Conservation (phyloP, 2,113 vertebrate genomes). For the Coregonus clupeaformis region DNA sequence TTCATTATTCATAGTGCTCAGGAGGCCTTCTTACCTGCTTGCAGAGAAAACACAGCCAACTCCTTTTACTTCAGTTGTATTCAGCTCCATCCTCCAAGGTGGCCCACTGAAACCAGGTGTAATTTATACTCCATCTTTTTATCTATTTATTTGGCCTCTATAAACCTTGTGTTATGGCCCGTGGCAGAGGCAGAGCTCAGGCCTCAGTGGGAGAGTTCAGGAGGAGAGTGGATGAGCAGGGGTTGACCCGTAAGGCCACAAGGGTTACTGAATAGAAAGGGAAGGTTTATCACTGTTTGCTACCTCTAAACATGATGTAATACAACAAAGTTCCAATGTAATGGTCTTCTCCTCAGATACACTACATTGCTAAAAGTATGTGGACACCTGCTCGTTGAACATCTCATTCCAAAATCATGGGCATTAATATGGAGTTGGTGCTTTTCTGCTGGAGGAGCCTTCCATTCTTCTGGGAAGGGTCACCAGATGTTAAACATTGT, state of each 20-base stretch:
- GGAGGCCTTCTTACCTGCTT: conserved; percentile 27
- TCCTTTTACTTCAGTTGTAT: conserved; percentile 18
- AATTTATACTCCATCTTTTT: conserved; percentile 38
- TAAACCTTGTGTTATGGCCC: conserved; percentile 18
- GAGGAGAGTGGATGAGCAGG: neutral
- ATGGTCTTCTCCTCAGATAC: no score
- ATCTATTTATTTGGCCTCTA: conserved; percentile 34
- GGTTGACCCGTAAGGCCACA: neutral
- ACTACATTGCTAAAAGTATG: no score
- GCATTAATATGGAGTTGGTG: no score
- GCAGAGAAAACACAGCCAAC: conserved; percentile 35
- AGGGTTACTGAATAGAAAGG: no score
- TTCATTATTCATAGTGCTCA: conserved; percentile 59
- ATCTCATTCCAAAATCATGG: no score
- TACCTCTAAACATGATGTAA: no score
- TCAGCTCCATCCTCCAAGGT: conserved; percentile 24
- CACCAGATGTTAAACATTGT: no score
- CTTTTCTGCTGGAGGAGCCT: no score
- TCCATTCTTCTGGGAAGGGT: no score
- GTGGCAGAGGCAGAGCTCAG: neutral
- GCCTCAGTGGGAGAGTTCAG: neutral
- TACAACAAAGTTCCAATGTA: no score
- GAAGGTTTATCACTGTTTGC: no score
- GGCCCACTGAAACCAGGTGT: conserved; percentile 28
- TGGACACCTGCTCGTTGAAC: no score